Percentiles rank a stretch among this genome's conserved stretches.
phyloP scores from a whole-genome alignment of 1,140 invertebrate genomes.

The Drosophila suzukii region DNA sequence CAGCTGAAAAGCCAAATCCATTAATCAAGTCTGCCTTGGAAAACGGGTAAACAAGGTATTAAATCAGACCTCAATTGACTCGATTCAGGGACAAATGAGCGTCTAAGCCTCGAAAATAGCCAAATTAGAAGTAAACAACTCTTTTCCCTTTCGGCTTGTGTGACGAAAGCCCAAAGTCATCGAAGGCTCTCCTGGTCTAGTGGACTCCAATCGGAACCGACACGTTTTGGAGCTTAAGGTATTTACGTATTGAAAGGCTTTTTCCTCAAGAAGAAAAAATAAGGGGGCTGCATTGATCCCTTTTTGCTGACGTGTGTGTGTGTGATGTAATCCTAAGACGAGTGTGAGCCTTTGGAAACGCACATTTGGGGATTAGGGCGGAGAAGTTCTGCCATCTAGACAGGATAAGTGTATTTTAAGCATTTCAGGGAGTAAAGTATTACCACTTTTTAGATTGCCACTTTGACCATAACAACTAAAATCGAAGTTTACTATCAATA shows the following conservation, averaged over 20 bases:
- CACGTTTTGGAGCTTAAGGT: conserved; percentile 57
- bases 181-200: conserved; percentile 25
- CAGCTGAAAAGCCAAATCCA: conserved; percentile 30
- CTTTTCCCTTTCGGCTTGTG: conserved; percentile 38
- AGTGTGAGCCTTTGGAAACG: conserved; percentile 6
- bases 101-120: conserved; percentile 65
- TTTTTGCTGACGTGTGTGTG: conserved; percentile 11
- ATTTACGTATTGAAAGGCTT: conserved; percentile 35
- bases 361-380: conserved; percentile 17
- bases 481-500: not conserved
- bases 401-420: not conserved
- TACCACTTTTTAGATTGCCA: not conserved
- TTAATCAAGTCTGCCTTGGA: conserved; percentile 39
- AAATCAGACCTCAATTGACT: conserved; percentile 35
- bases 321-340: conserved; percentile 10
- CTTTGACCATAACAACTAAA: not conserved
- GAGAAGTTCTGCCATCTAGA: not conserved
- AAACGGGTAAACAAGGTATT: conserved; percentile 67
- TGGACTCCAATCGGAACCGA: conserved; percentile 36
- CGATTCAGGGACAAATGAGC: conserved; percentile 55
- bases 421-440: not conserved
- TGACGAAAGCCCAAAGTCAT: conserved; percentile 53
- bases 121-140: conserved; percentile 70
- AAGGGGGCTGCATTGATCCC: conserved; percentile 1
- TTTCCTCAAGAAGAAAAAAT: conserved; percentile 1